phyloP scores from a whole-genome alignment of 1,140 invertebrate species.

The Pemphigus obesinymphae region DNA sequence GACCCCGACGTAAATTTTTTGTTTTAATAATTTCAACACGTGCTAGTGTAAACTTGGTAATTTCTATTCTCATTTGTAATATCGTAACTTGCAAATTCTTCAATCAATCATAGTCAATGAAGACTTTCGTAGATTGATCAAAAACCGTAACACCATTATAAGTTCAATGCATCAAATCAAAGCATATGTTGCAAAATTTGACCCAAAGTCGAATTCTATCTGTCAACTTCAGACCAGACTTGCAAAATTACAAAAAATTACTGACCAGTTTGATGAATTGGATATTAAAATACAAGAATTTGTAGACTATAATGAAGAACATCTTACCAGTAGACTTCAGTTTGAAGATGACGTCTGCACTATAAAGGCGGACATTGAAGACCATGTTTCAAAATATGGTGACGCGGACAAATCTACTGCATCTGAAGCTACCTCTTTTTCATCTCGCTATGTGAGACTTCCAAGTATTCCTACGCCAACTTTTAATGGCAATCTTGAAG shows the following conservation, averaged over 20 bases:
- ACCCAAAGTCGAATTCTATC: not conserved
- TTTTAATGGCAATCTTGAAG: not conserved
- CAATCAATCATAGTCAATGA: not conserved
- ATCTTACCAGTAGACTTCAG: not conserved
- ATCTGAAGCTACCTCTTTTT: no score
- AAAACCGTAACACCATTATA: not conserved
- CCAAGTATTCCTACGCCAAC: not conserved
- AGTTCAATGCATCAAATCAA: not conserved
- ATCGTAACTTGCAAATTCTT: no score
- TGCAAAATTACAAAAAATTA: no score
- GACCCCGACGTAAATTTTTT: not conserved
- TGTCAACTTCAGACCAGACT: not conserved
- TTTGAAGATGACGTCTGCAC: not conserved
- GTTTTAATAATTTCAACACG: not conserved
- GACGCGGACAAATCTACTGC: no score
- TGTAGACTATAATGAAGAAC: not conserved
- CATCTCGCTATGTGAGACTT: no score
- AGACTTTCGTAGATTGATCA: not conserved
- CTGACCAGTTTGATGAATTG: no score
- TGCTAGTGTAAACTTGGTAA: not conserved
- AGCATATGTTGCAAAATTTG: not conserved
- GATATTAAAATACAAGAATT: not conserved
- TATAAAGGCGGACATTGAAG: not conserved
- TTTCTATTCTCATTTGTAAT: not conserved
- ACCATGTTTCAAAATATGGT: not conserved